Evolutionary conservation across 1,140 invertebrate species (phyloP), one percentile per base, ranked within the genome.

Genomic region (Leptonema lineaticorne): DNA sequence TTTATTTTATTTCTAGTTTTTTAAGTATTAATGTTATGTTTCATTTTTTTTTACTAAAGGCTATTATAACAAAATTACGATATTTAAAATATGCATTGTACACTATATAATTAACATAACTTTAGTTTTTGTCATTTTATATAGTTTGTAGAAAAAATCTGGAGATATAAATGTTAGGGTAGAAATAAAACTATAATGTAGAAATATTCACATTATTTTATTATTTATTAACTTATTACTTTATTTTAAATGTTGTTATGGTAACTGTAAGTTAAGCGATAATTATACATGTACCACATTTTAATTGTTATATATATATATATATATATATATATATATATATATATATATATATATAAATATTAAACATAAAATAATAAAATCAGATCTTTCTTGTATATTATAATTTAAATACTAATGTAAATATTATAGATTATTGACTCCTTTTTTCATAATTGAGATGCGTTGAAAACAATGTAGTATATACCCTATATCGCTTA

Each of bases 151-250:
- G n/a, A n/a, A n/a, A n/a, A n/a, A n/a, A n/a, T n/a, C n/a, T n/a
- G n/a, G n/a, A n/a, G n/a, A n/a, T n/a, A n/a, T n/a, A n/a, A n/a
- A n/a, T n/a, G n/a, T n/a, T n/a, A n/a, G 56, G 26, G 16, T 28
- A 1, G 14, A 26, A 62, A 41, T 62, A 45, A 62, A 62, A 62
- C 30, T 20, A 41, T 37, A 45, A 24, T 20, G 2, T 62, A 62
- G 29, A 62, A 62, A 62, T 62, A 53, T 53, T 53, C 11, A 53
- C 16, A 62, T 62, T 29, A 41, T 62, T 41, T 24, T 60, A 37
- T 37, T 62, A 33, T 62, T 59, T 7, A 16, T 59, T 29, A 37
- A 59, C 9, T 62, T 41, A n/a, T 37, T 60, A 60, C 20, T 62
- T 62, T 41, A 27, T 20, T n/a, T 62, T 62, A 62, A 33, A 62